A percentile compares a stretch with the other conserved stretches of the same genome.
phyloP scores from a whole-genome alignment of 2,113 vertebrate species.

The Gobius niger region DNA sequence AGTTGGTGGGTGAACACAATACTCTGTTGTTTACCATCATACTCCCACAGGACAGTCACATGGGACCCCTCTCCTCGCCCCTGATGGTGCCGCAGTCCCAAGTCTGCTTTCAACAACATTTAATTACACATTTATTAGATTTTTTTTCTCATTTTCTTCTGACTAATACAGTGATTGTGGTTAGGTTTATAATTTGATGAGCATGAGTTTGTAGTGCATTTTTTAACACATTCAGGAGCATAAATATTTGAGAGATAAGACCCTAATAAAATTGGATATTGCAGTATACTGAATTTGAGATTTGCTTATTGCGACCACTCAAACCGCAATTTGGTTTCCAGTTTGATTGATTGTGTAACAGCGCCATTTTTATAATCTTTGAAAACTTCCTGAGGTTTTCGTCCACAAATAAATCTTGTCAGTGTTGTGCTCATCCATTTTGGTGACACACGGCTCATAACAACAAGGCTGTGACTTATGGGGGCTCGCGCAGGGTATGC shows the following conservation, averaged over 20 bases:
- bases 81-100: constrained; percentile 25
- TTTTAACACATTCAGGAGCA: too few species aligned
- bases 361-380: neutral
- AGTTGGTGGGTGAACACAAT: constrained; percentile 34
- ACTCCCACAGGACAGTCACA: constrained; percentile 43
- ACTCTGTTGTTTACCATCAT: constrained; percentile 52
- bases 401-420: constrained; percentile 16
- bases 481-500: neutral
- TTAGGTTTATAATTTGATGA: too few species aligned
- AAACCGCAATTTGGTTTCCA: neutral
- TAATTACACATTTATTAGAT: constrained; percentile 6
- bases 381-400: constrained; percentile 9
- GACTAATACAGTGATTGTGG: too few species aligned
- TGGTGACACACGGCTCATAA: constrained; percentile 6
- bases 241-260: too few species aligned
- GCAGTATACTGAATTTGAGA: neutral
- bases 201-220: too few species aligned
- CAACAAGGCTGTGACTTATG: constrained; percentile 6
- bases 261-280: too few species aligned
- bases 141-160: too few species aligned
- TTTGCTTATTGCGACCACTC: neutral
- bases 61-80: constrained; percentile 40
- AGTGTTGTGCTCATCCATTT: constrained; percentile 6
- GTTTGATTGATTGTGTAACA: neutral
- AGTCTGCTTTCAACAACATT: constrained; percentile 18